Evolutionary conservation across 2,888 invertebrate genomes (phyloP).

Genomic region (Mesorhabditis spiculigera): DNA sequence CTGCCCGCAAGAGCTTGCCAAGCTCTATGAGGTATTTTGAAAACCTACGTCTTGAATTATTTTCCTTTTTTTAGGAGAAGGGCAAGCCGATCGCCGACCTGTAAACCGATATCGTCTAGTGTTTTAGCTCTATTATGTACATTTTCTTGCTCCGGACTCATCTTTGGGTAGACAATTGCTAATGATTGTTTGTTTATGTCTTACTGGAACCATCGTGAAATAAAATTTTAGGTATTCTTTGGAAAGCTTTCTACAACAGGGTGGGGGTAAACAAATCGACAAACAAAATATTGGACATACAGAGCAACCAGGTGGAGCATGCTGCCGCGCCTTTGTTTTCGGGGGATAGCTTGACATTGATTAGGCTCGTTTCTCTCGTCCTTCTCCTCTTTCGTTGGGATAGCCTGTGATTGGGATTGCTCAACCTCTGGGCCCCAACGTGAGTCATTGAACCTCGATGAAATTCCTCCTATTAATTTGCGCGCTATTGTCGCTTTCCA

Average conservation of each 20-base stretch:
- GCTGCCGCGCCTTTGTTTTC: not conserved
- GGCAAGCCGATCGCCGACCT: constrained; percentile 41
- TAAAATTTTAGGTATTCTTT: not conserved
- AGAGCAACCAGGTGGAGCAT: too few relatives aligned
- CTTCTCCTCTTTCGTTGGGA: not conserved
- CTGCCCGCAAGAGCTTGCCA: constrained; percentile 51
- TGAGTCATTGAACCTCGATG: not conserved
- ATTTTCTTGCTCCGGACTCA: not conserved
- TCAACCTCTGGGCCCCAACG: not conserved
- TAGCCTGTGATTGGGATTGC: not conserved
- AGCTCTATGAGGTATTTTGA: constrained; percentile 32
- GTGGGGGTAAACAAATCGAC: too few relatives aligned
- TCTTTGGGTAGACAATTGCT: not conserved
- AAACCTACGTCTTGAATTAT: not conserved
- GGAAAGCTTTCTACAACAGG: too few relatives aligned
- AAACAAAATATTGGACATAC: too few relatives aligned
- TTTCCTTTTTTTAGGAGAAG: constrained; percentile 36
- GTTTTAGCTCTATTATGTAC: not conserved
- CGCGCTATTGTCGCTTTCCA: too few relatives aligned
- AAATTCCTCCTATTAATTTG: too few relatives aligned
- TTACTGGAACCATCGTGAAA: not conserved
- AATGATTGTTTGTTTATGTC: not conserved
- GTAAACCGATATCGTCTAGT: constrained; percentile 13
- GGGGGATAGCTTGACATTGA: not conserved
- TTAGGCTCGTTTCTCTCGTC: not conserved